Conservation (phyloP, 1,140 invertebrate species). For the Scaptomyza pallida region DNA sequence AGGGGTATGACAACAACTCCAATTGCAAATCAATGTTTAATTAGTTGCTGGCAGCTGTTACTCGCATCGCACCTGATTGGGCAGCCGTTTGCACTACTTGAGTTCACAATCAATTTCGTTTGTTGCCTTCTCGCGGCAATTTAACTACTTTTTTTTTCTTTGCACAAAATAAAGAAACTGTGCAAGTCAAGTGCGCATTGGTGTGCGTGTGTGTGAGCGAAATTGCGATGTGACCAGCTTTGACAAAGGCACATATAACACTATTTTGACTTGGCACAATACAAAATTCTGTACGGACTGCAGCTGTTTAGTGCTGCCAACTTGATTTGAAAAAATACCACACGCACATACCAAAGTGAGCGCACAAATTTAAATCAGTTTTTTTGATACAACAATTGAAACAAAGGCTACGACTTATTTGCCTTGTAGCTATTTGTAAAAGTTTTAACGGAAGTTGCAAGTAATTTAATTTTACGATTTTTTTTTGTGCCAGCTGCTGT, state of each 20-base stretch:
- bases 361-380: slow-evolving; percentile 1
- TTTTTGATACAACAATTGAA: background rate
- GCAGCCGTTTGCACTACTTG: slow-evolving; percentile 18
- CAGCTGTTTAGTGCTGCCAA: slow-evolving; percentile 31
- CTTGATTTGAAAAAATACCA: slow-evolving; percentile 16
- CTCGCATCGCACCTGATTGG: slow-evolving; percentile 21
- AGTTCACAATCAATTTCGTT: slow-evolving; percentile 62
- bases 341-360: background rate
- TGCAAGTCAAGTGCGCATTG: slow-evolving; percentile 65
- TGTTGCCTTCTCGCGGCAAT: slow-evolving; percentile 26
- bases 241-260: background rate
- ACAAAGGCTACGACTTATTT: background rate
- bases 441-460: background rate
- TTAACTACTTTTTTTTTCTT: slow-evolving; percentile 56
- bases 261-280: background rate
- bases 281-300: background rate
- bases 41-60: slow-evolving; percentile 35
- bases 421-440: background rate
- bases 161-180: slow-evolving; percentile 71
- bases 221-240: slow-evolving; percentile 32
- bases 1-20: slow-evolving; percentile 41
- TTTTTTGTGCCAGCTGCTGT: too few relatives aligned
- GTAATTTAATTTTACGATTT: too few relatives aligned
- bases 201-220: slow-evolving; percentile 60
- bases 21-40: slow-evolving; percentile 33